Conservation (phyloP, 2,888 invertebrate genomes). For the Eilema depressum region DNA sequence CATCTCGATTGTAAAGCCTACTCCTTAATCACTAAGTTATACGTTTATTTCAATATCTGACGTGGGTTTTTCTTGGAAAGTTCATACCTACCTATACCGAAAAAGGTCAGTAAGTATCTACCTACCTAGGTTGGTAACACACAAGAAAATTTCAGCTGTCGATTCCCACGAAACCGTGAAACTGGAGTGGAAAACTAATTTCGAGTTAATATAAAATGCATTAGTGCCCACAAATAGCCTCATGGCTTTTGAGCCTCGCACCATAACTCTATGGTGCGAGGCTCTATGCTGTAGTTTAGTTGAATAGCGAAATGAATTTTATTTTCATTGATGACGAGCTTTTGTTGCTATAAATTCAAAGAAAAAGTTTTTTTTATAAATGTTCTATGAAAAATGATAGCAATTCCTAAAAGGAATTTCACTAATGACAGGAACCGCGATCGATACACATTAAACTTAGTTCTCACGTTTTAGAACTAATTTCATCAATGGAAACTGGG, state of each 20-base stretch:
- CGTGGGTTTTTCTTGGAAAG: too few species aligned
- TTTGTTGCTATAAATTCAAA: background rate
- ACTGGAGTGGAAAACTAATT: background rate
- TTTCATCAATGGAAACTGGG: background rate
- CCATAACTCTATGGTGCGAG: background rate
- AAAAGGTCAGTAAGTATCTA: background rate
- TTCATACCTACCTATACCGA: too few species aligned
- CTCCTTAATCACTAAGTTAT: too few species aligned
- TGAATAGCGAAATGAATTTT: background rate
- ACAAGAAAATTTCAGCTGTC: background rate
- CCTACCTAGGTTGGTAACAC: background rate
- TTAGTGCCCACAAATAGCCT: background rate
- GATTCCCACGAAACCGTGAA: conserved; percentile 4
- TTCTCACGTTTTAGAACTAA: background rate
- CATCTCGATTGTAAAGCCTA: too few species aligned
- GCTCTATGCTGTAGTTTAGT: background rate
- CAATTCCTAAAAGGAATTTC: background rate
- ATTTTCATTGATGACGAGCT: background rate
- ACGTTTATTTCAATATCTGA: too few species aligned
- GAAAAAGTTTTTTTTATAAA: background rate
- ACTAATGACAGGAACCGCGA: background rate
- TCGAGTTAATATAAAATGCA: background rate
- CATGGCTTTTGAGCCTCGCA: background rate
- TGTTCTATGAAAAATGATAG: background rate
- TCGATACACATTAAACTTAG: background rate